These are phyloP conservation scores for Epistrophella euchroma DNA, from an alignment of 2,888 invertebrate genomes.

Conservation along the genomic window DNA sequence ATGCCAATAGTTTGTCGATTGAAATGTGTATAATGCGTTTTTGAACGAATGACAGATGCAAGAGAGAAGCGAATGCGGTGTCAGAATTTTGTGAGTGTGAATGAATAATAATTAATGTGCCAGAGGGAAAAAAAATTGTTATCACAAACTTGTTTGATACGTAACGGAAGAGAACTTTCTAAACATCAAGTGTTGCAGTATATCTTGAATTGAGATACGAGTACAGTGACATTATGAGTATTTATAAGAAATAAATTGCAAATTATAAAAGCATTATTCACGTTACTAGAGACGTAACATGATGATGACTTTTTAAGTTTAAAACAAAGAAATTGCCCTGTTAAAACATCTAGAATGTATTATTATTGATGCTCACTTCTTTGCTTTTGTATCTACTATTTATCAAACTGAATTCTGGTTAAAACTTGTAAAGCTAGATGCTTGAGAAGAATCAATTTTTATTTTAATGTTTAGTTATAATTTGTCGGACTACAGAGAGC, in stretches of 20 bases:
- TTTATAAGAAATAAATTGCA: not conserved
- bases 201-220: not conserved
- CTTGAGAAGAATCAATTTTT: no score
- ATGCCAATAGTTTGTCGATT: not conserved
- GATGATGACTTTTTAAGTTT: not conserved
- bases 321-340: no score
- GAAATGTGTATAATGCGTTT: not conserved
- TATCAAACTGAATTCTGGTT: no score
- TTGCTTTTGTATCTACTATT: no score
- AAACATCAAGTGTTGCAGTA: not conserved
- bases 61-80: not conserved
- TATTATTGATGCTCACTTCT: no score
- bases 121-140: constrained; percentile 16
- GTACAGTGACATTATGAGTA: not conserved
- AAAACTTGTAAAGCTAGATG: no score
- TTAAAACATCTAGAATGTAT: no score
- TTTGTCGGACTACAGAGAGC: no score
- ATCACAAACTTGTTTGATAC: constrained; percentile 13
- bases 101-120: not conserved
- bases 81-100: not conserved
- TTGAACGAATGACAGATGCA: not conserved
- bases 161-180: constrained; percentile 4
- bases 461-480: no score
- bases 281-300: not conserved
- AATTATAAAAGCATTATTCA: not conserved